These are phyloP conservation scores for Shargacucullia verbasci DNA, from an alignment of 2,888 invertebrate genomes.

Conservation along the genomic window DNA sequence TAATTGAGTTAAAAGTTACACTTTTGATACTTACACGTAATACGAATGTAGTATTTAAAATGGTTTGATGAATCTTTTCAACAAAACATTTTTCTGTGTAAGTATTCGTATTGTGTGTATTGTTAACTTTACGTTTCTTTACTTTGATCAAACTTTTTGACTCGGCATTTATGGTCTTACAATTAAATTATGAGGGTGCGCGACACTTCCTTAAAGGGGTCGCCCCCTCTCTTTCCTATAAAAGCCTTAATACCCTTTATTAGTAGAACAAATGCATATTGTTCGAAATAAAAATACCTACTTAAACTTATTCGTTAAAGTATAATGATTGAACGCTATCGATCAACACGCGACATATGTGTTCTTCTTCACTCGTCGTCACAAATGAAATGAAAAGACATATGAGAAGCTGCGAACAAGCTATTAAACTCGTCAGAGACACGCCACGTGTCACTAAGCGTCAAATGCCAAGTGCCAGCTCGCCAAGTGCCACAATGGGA, in stretches of 20 bases:
- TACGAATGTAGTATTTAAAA: conserved; percentile 12
- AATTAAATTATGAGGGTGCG: conserved; percentile 46
- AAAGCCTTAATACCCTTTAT: conserved; percentile 40
- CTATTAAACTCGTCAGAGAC: conserved; percentile 57
- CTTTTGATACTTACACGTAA: conserved; percentile 65
- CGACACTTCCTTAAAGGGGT: conserved; percentile 36
- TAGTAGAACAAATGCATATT: conserved; percentile 4
- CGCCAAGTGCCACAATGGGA: conserved; percentile 61
- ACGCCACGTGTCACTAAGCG: conserved; percentile 54
- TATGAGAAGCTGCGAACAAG: conserved; percentile 48
- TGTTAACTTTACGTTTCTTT: conserved; percentile 37
- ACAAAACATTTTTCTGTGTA: conserved; percentile 1
- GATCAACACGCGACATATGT: conserved; percentile 18
- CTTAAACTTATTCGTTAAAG: not conserved
- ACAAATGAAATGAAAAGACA: conserved; percentile 50
- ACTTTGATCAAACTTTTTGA: conserved; percentile 49
- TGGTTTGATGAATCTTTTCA: not conserved
- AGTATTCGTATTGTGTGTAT: conserved; percentile 9
- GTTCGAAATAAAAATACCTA: no score
- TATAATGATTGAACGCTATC: not conserved
- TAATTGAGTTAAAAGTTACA: conserved; percentile 83
- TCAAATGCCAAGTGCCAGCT: conserved; percentile 53
- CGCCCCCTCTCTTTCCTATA: conserved; percentile 26
- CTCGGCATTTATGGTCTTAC: conserved; percentile 36
- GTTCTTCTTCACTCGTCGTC: conserved; percentile 27